Base-by-base conservation (phyloP, 23 tunicate genomes). In the Diplosoma virens region DNA sequence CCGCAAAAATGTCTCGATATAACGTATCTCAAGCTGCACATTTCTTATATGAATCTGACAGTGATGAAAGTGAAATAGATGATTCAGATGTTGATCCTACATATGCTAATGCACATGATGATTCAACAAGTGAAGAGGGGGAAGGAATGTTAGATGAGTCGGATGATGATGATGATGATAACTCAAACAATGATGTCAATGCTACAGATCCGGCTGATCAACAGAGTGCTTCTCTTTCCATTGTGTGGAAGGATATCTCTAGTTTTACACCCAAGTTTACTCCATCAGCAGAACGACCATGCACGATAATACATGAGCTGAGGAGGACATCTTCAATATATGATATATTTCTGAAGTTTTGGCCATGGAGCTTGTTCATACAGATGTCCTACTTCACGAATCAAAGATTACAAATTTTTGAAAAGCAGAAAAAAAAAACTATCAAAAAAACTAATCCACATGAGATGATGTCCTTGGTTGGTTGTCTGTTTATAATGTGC, bases 321-420 rank as follows among this genome's bases (percentile, higher is more conserved):
- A 61, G 30, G 30, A 61, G 69, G 28, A 61, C 69, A 27, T 55
- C 63, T 55, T 61, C 69, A 27, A 35, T 61, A 35, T 61, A 27
- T 34, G 69, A 61, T 27, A 61, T 61, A 27, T 61, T 61, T 22
- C 69, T 61, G 35, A 61, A 61, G 69, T 35, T 61, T 35, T 61
- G 69, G 69, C 69, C 69, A 61, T 27, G 28, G 69, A 67, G 74
- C 36, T 63, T 67, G 24, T 67, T 67, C 52, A 67, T 67, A n/a
- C 74, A 67, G 20, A 67, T 67, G 52, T 50, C 26, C 21, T 35
- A 35, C n/a, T 29, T n/a, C 21, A 67, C 74, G 14, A 67, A 67
- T 52, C 52, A 67, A 67, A 67, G 74, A 67, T 29, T 67, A 29
- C 20, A 67, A 35, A 26, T 67, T 26, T 67, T 18, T 67, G 52